A percentile compares a stretch with the other conserved stretches of the same genome.
Evolutionary conservation across 2,113 vertebrate species (phyloP).

Genomic region (Equus quagga): DNA sequence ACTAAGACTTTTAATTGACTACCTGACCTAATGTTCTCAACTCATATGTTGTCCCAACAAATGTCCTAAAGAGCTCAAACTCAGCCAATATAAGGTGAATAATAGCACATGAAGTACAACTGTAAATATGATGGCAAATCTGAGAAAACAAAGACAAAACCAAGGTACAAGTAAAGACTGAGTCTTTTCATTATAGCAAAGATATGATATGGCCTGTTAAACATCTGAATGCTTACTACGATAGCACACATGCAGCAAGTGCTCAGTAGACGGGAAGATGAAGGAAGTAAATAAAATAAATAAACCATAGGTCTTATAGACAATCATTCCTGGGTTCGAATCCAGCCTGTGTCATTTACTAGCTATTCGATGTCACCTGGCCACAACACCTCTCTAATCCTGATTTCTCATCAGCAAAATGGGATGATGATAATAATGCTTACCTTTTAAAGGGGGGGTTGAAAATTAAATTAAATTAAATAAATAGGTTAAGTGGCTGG

Average conservation of each 20-base stretch:
- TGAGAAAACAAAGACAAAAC: background rate
- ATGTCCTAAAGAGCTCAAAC: background rate
- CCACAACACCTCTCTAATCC: background rate
- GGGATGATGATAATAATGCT: background rate
- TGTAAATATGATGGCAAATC: background rate
- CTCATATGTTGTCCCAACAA: background rate
- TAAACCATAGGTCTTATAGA: background rate
- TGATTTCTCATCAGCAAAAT: constrained; percentile 25
- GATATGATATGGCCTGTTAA: background rate
- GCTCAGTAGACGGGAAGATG: background rate
- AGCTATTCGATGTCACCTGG: background rate
- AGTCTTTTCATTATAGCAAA: background rate
- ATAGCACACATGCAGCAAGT: background rate
- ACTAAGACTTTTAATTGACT: background rate
- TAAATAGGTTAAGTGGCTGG: background rate
- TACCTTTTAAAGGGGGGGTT: background rate
- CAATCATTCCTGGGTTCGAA: background rate
- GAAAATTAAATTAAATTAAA: background rate
- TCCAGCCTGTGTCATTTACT: background rate
- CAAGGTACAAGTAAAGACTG: background rate
- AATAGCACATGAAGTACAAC: background rate
- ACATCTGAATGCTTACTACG: background rate
- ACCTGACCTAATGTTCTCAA: background rate
- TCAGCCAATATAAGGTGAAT: background rate
- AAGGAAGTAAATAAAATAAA: background rate